Evolutionary conservation across 2,888 invertebrate species (phyloP).

Genomic region (Drosophila prostipennis): DNA sequence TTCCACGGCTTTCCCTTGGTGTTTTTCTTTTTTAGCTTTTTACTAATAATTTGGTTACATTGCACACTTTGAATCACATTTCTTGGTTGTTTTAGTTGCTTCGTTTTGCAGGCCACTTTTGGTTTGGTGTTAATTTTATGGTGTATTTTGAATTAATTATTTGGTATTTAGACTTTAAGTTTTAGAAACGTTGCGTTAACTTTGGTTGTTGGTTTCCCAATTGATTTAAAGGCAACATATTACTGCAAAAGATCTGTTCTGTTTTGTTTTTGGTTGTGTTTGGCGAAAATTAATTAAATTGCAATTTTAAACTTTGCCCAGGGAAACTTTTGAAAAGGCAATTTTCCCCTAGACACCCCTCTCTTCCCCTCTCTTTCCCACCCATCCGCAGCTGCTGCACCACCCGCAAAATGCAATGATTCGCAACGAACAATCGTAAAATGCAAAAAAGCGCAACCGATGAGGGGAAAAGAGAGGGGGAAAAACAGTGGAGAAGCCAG

Average conservation of each 20-base stretch:
- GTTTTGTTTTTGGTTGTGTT: slow-evolving; percentile 14
- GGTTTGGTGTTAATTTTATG: slow-evolving; percentile 51
- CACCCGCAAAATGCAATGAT: slow-evolving; percentile 49
- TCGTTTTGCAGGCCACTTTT: slow-evolving; percentile 74
- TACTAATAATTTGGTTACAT: slow-evolving; percentile 61
- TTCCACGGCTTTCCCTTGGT: slow-evolving; percentile 7
- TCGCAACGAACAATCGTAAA: slow-evolving; percentile 63
- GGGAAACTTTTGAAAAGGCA: slow-evolving; percentile 41
- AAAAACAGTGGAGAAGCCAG: background rate
- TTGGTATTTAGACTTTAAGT: slow-evolving; percentile 36
- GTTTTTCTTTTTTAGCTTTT: slow-evolving; percentile 17
- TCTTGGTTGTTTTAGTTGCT: slow-evolving; percentile 53
- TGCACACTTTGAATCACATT: slow-evolving; percentile 75
- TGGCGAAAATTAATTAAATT: slow-evolving; percentile 44
- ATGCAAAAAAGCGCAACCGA: slow-evolving; percentile 29
- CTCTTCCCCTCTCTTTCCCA: slow-evolving; percentile 9
- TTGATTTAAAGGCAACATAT: slow-evolving; percentile 68
- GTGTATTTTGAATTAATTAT: slow-evolving; percentile 24
- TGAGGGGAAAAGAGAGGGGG: background rate
- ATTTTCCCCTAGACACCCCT: slow-evolving; percentile 12
- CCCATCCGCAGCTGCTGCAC: slow-evolving; percentile 18
- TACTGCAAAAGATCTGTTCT: slow-evolving; percentile 53
- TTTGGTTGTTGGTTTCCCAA: slow-evolving; percentile 54
- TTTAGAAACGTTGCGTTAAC: slow-evolving; percentile 78
- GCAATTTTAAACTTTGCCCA: slow-evolving; percentile 36